Evolutionary conservation across 2,888 invertebrate genomes (phyloP), one percentile per base, ranked within the genome.

Genomic region (Sesia apiformis): DNA sequence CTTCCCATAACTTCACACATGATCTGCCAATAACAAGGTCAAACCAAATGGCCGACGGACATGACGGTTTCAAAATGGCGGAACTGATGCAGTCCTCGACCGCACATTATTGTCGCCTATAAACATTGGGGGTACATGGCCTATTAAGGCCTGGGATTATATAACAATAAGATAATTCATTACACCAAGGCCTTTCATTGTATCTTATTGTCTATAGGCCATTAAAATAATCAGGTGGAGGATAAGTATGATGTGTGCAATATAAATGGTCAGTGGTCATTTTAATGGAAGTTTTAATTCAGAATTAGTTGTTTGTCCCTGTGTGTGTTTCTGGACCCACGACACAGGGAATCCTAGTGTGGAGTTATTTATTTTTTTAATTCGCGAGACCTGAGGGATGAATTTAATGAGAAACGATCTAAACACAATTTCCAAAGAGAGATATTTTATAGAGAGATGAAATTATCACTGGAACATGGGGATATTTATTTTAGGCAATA

Each of bases 161-260:
- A 64, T 67, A 71, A 86, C 84, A 85, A 85, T 84, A 66, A 72
- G 78, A 78, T 81, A 81, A 83, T 84, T 79, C 75, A 80, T 81
- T 76, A 75, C 68, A 55, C 63, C 79, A 84, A 85, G 84, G 85
- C 60, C 70, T 55, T 58, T 65, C 64, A 76, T 80, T 82, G 79
- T 79, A 56, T 63, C 55, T 62, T 62, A 63, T 68, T 66, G 67
- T 69, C 61, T 70, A 69, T 65, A 59, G 67, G 63, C 67, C 62
- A 74, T 81, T 76, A 79, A 61, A 55, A 40, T 46, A 46, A 46
- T 46, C 23, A 46, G 46, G 46, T 51, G 57, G 55, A 53, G 46
- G 57, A 58, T 55, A 57, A 59, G 53, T 53, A 38, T 38, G 43
- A 53, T 51, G 46, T 39, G 51, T 5, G 52, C 38, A 39, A 8